Conservation (phyloP, 2,888 invertebrate genomes). For the Stramonita haemastoma region DNA sequence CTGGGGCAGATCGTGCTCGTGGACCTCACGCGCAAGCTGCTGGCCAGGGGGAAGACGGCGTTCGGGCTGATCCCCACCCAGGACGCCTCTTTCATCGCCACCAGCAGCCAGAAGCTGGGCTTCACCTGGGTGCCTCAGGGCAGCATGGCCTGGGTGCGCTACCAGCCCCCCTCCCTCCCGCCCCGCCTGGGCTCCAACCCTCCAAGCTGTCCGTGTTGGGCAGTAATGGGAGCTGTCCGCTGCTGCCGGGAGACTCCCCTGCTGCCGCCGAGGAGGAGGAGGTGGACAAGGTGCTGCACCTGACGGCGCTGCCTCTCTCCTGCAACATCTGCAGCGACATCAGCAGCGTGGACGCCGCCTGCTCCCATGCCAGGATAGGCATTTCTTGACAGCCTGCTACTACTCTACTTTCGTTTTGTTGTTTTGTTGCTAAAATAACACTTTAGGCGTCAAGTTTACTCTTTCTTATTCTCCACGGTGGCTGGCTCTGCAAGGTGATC, state of each 20-base stretch:
- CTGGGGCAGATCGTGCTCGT: conserved; percentile 65
- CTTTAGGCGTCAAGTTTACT: not conserved
- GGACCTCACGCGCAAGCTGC: conserved; percentile 62
- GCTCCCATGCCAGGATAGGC: not conserved
- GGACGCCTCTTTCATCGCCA: conserved; percentile 61
- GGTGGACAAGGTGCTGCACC: conserved; percentile 33
- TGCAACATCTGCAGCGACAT: conserved; percentile 50
- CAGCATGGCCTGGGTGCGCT: conserved; percentile 68
- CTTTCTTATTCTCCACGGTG: not conserved
- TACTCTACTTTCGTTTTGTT: no score
- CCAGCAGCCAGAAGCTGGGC: conserved; percentile 61
- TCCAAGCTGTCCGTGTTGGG: not conserved
- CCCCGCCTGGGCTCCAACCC: not conserved
- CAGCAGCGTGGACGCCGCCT: conserved; percentile 2
- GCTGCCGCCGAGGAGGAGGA: not conserved
- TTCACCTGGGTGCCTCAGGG: conserved; percentile 72
- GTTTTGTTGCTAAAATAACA: no score
- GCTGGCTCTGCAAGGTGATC: not conserved
- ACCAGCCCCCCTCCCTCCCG: conserved; percentile 45
- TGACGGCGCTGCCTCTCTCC: conserved; percentile 50
- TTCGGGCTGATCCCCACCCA: conserved; percentile 68
- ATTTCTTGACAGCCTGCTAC: not conserved
- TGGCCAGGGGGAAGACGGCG: conserved; percentile 62
- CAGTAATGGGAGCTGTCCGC: not conserved
- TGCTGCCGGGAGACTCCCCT: not conserved